phyloP scores from a whole-genome alignment of 2,797 vertebrate species.

The Apogon hyalosoma region DNA sequence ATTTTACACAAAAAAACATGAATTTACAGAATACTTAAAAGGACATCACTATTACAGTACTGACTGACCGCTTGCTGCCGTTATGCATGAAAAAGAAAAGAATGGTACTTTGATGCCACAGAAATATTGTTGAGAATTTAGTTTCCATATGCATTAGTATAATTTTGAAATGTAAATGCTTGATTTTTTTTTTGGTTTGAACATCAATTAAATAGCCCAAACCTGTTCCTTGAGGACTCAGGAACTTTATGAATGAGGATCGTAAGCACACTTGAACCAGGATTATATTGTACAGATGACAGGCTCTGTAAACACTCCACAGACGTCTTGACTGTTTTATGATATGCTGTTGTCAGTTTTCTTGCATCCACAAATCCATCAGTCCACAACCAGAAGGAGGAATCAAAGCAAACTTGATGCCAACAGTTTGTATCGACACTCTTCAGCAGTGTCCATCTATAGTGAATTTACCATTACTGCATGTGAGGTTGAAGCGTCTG shows the following conservation, averaged over 20 bases:
- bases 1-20: conserved; percentile 60
- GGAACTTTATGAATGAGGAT: background rate
- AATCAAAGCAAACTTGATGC: conserved; percentile 45
- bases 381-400: conserved; percentile 3
- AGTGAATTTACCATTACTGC: conserved; percentile 61
- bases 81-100: background rate
- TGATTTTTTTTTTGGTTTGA: background rate
- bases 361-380: conserved; percentile 33
- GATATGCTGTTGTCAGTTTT: conserved; percentile 31
- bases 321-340: conserved; percentile 9
- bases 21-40: conserved; percentile 57
- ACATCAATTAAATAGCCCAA: conserved; percentile 1
- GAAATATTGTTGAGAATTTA: background rate
- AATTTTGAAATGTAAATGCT: background rate
- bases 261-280: conserved; percentile 14
- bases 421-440: conserved; percentile 12
- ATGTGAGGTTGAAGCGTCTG: conserved; percentile 39
- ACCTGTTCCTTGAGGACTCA: background rate
- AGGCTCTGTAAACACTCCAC: conserved; percentile 56
- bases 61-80: conserved; percentile 2
- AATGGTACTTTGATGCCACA: no score
- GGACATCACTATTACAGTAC: conserved; percentile 28
- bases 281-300: background rate
- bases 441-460: conserved; percentile 36
- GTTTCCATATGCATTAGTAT: background rate